Conservation (phyloP, 1,140 invertebrate genomes). For the Mamestra configurata region DNA sequence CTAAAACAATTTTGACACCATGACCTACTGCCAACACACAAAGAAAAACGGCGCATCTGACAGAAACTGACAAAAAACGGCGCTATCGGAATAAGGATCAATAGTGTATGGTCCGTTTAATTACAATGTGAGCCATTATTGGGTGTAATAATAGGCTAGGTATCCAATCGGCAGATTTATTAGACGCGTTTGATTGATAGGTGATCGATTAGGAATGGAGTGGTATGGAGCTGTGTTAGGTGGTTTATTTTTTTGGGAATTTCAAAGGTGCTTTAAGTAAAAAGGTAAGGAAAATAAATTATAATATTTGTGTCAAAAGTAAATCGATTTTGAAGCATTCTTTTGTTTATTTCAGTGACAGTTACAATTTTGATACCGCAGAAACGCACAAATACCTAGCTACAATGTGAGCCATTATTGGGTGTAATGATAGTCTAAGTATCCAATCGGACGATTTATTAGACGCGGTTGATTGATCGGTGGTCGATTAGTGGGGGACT, state of each 20-base stretch:
- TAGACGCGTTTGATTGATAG: constrained; percentile 36
- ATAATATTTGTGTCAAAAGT: too few relatives aligned
- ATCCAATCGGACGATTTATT: constrained; percentile 23
- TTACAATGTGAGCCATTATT: constrained; percentile 32
- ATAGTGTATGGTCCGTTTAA: constrained; percentile 35
- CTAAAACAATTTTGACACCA: constrained; percentile 20
- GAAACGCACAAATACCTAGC: too few relatives aligned
- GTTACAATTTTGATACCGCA: too few relatives aligned
- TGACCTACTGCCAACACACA: constrained; percentile 8
- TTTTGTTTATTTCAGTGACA: too few relatives aligned
- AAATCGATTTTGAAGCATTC: too few relatives aligned
- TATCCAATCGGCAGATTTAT: constrained; percentile 19
- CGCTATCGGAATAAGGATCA: constrained; percentile 28
- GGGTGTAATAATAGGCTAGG: constrained; percentile 39
- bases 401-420: constrained; percentile 27
- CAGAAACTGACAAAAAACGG: constrained; percentile 10
- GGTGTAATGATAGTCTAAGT: constrained; percentile 34
- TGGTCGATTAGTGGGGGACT: constrained; percentile 22
- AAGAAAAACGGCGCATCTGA: not conserved
- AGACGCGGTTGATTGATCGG: constrained; percentile 31
- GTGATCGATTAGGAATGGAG: constrained; percentile 28
- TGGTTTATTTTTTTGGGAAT: not conserved
- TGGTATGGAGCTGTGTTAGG: not conserved
- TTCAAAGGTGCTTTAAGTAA: too few relatives aligned
- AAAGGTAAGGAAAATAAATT: too few relatives aligned